phyloP scores from a whole-genome alignment of 2,797 vertebrate species.

The Danio kyathit region DNA sequence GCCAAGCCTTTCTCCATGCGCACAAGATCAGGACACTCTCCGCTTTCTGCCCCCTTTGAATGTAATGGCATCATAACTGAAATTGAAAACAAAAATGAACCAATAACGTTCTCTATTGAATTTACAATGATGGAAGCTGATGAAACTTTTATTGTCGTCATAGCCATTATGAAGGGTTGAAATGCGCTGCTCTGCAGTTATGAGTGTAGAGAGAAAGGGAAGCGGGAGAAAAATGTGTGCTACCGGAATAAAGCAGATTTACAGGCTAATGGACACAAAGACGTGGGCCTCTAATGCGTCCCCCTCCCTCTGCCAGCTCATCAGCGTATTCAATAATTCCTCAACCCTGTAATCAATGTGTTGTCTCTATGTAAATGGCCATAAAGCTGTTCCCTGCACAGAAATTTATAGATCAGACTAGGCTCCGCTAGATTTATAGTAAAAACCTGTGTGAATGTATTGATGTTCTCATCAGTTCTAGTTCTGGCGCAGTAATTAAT shows the following conservation, averaged over 20 bases:
- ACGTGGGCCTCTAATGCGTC: slow-evolving; percentile 69
- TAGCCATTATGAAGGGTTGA: slow-evolving; percentile 65
- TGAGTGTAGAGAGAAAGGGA: slow-evolving; percentile 70
- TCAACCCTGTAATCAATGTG: slow-evolving; percentile 76
- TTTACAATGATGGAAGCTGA: slow-evolving; percentile 72
- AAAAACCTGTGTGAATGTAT: slow-evolving; percentile 75
- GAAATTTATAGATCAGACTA: slow-evolving; percentile 72
- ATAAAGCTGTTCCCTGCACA: slow-evolving; percentile 73
- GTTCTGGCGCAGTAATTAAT: slow-evolving; percentile 75
- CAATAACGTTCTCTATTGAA: slow-evolving; percentile 67
- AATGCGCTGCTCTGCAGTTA: slow-evolving; percentile 51
- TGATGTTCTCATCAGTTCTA: slow-evolving; percentile 78
- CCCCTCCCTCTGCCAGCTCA: slow-evolving; percentile 64
- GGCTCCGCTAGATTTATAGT: slow-evolving; percentile 74
- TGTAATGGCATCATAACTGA: slow-evolving; percentile 64
- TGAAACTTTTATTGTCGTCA: slow-evolving; percentile 75
- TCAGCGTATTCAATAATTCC: slow-evolving; percentile 73
- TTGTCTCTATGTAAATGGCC: slow-evolving; percentile 79
- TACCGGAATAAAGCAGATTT: slow-evolving; percentile 77
- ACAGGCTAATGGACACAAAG: slow-evolving; percentile 71
- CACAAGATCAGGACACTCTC: slow-evolving; percentile 56
- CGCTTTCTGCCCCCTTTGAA: slow-evolving; percentile 65
- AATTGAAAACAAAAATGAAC: slow-evolving; percentile 73
- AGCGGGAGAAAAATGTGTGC: slow-evolving; percentile 62
- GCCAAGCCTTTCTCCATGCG: slow-evolving; percentile 29